Conservation (phyloP, 2,113 vertebrate genomes). For the Hyperopisus bebe region DNA sequence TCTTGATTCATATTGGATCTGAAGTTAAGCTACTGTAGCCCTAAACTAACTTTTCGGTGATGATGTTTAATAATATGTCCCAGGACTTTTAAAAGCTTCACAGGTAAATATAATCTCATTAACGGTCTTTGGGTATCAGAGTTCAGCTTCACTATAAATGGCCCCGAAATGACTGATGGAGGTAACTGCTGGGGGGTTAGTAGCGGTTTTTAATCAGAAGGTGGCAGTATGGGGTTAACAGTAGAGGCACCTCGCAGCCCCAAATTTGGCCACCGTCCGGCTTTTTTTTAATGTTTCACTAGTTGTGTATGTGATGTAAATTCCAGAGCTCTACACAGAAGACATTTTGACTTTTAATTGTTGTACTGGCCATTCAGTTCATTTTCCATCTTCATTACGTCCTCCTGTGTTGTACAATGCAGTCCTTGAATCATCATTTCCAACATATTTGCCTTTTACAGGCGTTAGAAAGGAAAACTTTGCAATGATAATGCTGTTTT, state of each 20-base stretch:
- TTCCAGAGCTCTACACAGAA: slow-evolving; percentile 12
- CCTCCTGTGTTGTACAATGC: background rate
- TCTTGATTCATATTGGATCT: slow-evolving; percentile 29
- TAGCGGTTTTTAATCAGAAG: slow-evolving; percentile 25
- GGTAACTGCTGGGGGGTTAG: slow-evolving; percentile 2
- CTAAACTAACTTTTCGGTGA: slow-evolving; percentile 2
- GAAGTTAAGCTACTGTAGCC: background rate
- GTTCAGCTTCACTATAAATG: slow-evolving; percentile 4
- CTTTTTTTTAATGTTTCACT: slow-evolving; percentile 8
- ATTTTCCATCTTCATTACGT: slow-evolving; percentile 2
- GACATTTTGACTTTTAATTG: background rate
- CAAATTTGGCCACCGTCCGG: background rate
- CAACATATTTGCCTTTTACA: background rate
- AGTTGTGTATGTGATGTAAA: slow-evolving; percentile 14
- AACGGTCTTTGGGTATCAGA: background rate
- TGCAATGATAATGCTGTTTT: background rate
- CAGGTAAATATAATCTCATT: background rate
- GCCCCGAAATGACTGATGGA: background rate
- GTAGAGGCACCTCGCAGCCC: background rate
- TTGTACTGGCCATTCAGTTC: background rate
- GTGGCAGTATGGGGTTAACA: slow-evolving; percentile 26
- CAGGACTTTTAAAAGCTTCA: background rate
- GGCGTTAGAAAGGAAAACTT: background rate
- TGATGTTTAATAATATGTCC: background rate
- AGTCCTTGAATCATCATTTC: background rate